These are phyloP conservation scores for Naso thynnoides DNA, from an alignment of 2,797 vertebrate genomes.

Conservation along the genomic window DNA sequence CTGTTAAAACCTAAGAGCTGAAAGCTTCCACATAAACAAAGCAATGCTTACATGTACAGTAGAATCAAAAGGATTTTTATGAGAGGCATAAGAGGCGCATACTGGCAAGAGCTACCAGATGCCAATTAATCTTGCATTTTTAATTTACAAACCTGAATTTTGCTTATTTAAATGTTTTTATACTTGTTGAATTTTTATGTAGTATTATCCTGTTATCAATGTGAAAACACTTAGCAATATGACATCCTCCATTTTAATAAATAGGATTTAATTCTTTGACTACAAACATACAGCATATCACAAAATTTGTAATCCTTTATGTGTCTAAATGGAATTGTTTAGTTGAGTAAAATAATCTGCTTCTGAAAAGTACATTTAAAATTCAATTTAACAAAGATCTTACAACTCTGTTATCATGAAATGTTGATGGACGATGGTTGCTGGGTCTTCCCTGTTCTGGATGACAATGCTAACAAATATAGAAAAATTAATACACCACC, in stretches of 20 bases:
- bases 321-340: background rate
- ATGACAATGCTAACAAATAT: background rate
- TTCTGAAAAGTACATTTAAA: constrained; percentile 16
- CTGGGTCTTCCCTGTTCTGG: too few species aligned
- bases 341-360: background rate
- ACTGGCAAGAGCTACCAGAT: constrained; percentile 36
- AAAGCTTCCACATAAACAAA: constrained; percentile 76
- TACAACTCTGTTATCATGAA: too few species aligned
- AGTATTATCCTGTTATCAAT: background rate
- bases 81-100: constrained; percentile 39
- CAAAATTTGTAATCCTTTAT: background rate
- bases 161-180: constrained; percentile 14
- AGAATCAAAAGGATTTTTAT: constrained; percentile 53
- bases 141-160: constrained; percentile 8
- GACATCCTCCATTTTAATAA: too few species aligned
- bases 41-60: constrained; percentile 71
- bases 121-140: constrained; percentile 30
- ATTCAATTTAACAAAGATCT: background rate
- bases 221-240: background rate
- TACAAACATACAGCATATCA: background rate
- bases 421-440: too few species aligned
- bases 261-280: background rate
- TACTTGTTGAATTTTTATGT: constrained; percentile 39
- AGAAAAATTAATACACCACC: background rate
- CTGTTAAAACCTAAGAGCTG: constrained; percentile 87